Conservation (phyloP, 2,113 vertebrate species). For the Crotalus viridis region DNA sequence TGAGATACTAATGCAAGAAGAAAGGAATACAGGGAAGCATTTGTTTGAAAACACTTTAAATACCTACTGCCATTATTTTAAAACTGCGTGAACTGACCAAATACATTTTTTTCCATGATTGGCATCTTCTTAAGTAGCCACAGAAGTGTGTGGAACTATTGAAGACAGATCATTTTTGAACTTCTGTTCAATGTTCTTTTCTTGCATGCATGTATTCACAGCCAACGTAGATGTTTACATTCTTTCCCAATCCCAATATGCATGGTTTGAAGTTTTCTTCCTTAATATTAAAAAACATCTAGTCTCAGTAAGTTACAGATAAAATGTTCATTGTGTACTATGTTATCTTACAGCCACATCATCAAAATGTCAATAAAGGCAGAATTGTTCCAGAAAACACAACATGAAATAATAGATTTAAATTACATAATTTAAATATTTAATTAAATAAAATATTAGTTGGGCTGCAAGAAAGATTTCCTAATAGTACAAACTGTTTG, state of each 20-base stretch:
- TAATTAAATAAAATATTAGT: not conserved
- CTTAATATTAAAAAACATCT: not conserved
- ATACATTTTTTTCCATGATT: not conserved
- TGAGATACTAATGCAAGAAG: not conserved
- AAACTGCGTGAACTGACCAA: not conserved
- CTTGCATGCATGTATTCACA: not conserved
- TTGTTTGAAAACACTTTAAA: not conserved
- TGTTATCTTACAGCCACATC: not conserved
- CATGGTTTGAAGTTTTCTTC: not conserved
- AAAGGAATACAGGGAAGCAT: not conserved
- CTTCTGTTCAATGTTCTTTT: not conserved
- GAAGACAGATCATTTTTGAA: not conserved
- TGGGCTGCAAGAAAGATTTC: not conserved
- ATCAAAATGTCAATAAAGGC: not conserved
- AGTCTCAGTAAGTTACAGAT: not conserved
- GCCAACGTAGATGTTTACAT: not conserved
- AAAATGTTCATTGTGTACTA: not conserved
- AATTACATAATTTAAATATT: not conserved
- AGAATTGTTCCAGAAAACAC: not conserved
- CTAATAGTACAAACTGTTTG: not conserved
- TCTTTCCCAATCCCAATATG: not conserved
- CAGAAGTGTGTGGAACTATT: not conserved
- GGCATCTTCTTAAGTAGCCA: not conserved
- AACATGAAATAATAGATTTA: not conserved
- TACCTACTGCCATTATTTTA: not conserved